Conservation (phyloP, 1,140 invertebrate species). For the Anastrepha ludens region DNA sequence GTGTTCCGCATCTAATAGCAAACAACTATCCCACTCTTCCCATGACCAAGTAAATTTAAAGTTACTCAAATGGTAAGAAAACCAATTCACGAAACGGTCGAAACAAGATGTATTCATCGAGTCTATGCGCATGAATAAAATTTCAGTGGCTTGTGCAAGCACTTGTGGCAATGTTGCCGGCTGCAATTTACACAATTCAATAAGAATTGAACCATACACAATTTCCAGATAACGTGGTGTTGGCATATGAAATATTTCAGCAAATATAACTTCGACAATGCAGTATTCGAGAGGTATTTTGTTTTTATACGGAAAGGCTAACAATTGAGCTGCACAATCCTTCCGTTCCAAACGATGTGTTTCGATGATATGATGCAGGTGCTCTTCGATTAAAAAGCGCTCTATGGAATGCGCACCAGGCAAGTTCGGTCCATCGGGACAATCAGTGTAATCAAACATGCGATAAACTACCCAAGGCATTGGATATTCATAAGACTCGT, state of each 20-base stretch:
- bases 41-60: constrained; percentile 99
- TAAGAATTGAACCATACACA: constrained; percentile 95
- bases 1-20: constrained; percentile 90
- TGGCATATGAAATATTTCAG: constrained; percentile 95
- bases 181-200: constrained; percentile 97
- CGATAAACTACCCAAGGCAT: constrained; percentile 92
- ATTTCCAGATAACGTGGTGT: constrained; percentile 91
- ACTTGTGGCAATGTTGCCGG: constrained; percentile 98
- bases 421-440: constrained; percentile 92
- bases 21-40: constrained; percentile 94
- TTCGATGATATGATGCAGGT: constrained; percentile 94
- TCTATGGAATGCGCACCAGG: constrained; percentile 98
- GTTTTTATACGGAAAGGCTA: constrained; percentile 93
- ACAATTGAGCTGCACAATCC: constrained; percentile 93
- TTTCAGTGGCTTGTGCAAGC: constrained; percentile 97
- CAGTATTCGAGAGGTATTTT: constrained; percentile 98
- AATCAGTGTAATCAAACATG: constrained; percentile 99
- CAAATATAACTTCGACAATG: constrained; percentile 97
- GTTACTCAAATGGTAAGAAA: constrained; percentile 98
- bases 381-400: constrained; percentile 97
- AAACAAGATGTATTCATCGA: constrained; percentile 98
- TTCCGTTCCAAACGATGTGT: constrained; percentile 93
- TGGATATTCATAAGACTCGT: constrained; percentile 91
- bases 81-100: constrained; percentile 98
- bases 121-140: constrained; percentile 96